These are phyloP conservation scores for Zeus faber DNA, from an alignment of 2,113 vertebrate genomes.

Conservation along the genomic window DNA sequence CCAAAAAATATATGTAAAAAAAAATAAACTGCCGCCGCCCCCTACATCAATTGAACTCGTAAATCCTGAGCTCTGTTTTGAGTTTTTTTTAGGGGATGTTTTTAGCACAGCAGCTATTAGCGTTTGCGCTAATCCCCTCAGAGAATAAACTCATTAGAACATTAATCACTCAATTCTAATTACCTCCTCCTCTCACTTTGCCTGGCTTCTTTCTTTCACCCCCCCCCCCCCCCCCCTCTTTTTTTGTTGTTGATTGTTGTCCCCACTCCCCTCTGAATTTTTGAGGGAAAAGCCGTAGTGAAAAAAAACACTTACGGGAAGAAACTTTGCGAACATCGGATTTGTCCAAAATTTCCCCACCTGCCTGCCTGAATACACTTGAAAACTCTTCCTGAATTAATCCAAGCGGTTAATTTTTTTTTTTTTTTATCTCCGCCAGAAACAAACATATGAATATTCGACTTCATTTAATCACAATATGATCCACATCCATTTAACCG, in stretches of 20 bases:
- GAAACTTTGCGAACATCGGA: too few species aligned
- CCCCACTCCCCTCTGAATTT: conserved; percentile 29
- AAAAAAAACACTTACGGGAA: conserved; percentile 34
- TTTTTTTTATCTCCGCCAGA: too few species aligned
- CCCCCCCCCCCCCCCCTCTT: conserved; percentile 1
- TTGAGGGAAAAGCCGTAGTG: conserved; percentile 36
- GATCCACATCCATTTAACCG: too few species aligned
- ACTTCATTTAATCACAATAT: too few species aligned
- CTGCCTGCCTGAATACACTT: too few species aligned
- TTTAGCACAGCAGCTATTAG: conserved; percentile 70
- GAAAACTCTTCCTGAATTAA: too few species aligned
- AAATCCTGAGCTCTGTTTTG: conserved; percentile 65
- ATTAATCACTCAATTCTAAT: conserved; percentile 73
- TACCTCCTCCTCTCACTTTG: conserved; percentile 10
- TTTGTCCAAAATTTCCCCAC: too few species aligned
- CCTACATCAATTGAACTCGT: conserved; percentile 27
- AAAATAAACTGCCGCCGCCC: conserved; percentile 17
- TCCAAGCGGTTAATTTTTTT: too few species aligned
- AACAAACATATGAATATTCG: too few species aligned
- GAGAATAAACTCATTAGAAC: conserved; percentile 76
- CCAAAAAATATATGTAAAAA: conserved; percentile 25
- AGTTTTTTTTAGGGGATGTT: conserved; percentile 59
- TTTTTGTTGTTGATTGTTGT: conserved; percentile 16
- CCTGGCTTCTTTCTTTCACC: neutral
- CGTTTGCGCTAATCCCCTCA: conserved; percentile 62